phyloP scores from a whole-genome alignment of 2,888 invertebrate genomes.

The Platycnemis pennipes region DNA sequence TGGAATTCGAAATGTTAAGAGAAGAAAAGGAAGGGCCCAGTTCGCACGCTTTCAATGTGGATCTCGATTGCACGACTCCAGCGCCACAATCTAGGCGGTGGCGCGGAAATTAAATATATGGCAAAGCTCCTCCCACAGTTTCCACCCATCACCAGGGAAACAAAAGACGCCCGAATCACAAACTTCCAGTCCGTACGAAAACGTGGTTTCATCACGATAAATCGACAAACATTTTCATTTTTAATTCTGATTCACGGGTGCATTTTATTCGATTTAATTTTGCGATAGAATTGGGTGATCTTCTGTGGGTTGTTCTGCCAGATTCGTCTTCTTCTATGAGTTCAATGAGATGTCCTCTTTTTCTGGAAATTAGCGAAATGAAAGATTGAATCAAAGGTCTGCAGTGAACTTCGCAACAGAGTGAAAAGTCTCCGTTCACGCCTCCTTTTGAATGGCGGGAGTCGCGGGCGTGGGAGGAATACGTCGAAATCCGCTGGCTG shows the following conservation, averaged over 20 bases:
- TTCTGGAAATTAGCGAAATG: background rate
- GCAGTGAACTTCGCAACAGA: too few relatives aligned
- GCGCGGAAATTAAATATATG: background rate
- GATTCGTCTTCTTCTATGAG: too few relatives aligned
- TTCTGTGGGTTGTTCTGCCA: too few relatives aligned
- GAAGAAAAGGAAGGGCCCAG: background rate
- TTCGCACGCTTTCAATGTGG: conserved; percentile 17
- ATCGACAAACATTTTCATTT: too few relatives aligned
- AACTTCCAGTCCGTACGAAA: background rate
- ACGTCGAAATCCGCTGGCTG: background rate
- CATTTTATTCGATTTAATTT: too few relatives aligned
- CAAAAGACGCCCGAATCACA: background rate
- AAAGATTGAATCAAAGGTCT: too few relatives aligned
- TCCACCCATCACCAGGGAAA: background rate
- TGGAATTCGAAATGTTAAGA: background rate
- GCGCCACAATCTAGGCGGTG: background rate
- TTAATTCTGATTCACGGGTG: too few relatives aligned
- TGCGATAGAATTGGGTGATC: too few relatives aligned
- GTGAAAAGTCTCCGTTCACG: background rate
- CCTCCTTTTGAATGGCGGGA: background rate
- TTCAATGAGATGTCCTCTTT: background rate
- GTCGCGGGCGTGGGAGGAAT: background rate
- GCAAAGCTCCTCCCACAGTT: background rate
- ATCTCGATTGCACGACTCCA: background rate
- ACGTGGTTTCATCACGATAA: background rate